A percentile compares a stretch with the other conserved stretches of the same genome.
phyloP scores from a whole-genome alignment of 2,113 vertebrate genomes.

The Eolophus roseicapilla region DNA sequence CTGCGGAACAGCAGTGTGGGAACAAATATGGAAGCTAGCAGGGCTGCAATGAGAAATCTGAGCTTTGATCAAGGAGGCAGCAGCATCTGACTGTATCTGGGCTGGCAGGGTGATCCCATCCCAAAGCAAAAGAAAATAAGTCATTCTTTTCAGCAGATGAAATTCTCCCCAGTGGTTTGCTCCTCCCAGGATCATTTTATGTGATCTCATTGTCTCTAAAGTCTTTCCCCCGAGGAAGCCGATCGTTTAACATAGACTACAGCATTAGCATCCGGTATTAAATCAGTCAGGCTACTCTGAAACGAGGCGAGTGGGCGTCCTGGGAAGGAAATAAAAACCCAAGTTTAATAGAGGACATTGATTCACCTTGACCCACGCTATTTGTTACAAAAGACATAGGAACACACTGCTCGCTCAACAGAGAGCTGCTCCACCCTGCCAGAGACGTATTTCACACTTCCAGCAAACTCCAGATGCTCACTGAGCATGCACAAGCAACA shows the following conservation, averaged over 20 bases:
- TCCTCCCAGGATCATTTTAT: slow-evolving; percentile 6
- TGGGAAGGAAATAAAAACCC: slow-evolving; percentile 62
- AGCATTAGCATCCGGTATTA: slow-evolving; percentile 79
- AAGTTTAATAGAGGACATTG: not conserved
- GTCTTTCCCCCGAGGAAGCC: slow-evolving; percentile 49
- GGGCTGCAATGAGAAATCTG: not conserved
- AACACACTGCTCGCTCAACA: not conserved
- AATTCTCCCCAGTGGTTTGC: slow-evolving; percentile 19
- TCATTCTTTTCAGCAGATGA: slow-evolving; percentile 29
- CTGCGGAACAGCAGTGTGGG: not conserved
- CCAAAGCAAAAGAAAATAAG: slow-evolving; percentile 45
- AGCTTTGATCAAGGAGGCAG: slow-evolving; percentile 39
- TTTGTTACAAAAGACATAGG: not conserved
- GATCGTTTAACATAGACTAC: slow-evolving; percentile 82
- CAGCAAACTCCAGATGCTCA: not conserved
- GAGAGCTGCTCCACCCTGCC: not conserved
- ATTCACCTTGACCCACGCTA: not conserved
- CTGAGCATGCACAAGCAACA: not conserved
- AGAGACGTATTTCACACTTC: not conserved
- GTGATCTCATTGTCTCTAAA: slow-evolving; percentile 40
- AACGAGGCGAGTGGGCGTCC: slow-evolving; percentile 84
- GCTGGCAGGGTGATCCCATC: slow-evolving; percentile 15
- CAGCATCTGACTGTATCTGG: slow-evolving; percentile 26
- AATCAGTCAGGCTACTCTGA: slow-evolving; percentile 77
- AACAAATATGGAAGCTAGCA: not conserved